Evolutionary conservation across 92 coral and sea anemone species (phyloP), one percentile per base, ranked within the genome.

Genomic region (Hydrozoanthus gracilis): DNA sequence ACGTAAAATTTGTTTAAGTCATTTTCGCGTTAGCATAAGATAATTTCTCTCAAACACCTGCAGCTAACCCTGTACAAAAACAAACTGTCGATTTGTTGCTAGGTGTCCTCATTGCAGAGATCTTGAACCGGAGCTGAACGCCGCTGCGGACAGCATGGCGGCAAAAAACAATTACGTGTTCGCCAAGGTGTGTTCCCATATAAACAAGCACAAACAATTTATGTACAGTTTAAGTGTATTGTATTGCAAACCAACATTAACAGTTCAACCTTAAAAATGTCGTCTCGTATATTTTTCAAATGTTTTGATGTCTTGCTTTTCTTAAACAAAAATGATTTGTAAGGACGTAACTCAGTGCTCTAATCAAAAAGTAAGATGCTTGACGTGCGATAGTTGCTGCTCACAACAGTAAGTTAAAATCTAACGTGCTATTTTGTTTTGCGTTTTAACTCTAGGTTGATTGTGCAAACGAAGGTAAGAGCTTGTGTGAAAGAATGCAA

Each of bases 81-180:
- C 13, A 46, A 48, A 8, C 3, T 20, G 55, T 52, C 5, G 10
- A 50, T 58, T 51, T 8, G 18, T 76, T 54, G 17, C 6, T 11
- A 95, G 99, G 99, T 97, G 99, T 73, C 86, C 80, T 9, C 98
- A 97, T 83, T 97, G 99, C 61, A 87, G 95, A 77, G 83, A 86
- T 56, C 90, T 97, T 66, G 93, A 89, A 17, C 99, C 99, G 13
- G 92, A 95, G 74, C 71, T 91, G 44, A 97, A 97, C 16, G 89
- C 93, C 27, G 99, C 99, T 3, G 99, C 99, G 0, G 82, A 84
- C 49, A 49, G 71, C 12, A 92, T 97, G 86, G 99, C 95, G 39
- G 54, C 90, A 8, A 97, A 93, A 83, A 87, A 92, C 45, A 84
- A 90, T 74, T 97, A 79, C 86, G 98, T 92, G 44, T 95, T 97